Evolutionary conservation across 2,888 invertebrate genomes (phyloP).

Genomic region (Macropis europaea): DNA sequence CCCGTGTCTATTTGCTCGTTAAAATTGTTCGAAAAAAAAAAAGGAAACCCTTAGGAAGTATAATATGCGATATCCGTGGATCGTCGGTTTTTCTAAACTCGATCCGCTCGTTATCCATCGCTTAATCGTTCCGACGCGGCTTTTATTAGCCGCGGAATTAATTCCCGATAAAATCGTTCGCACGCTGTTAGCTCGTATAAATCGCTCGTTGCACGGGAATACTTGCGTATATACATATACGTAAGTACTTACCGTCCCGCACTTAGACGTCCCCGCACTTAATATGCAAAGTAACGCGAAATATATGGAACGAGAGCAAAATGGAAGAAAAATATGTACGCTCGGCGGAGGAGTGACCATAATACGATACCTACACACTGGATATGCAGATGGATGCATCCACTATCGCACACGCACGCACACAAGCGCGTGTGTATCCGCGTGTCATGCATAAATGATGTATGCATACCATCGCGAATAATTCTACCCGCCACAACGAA

Average conservation of each 20-base stretch:
- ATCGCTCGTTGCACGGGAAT: not conserved
- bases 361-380: constrained; percentile 20
- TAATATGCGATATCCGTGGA: not conserved
- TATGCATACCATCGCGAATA: constrained; percentile 51
- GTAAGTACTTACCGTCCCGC: not conserved
- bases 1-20: too few species aligned
- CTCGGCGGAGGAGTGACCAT: constrained; percentile 42
- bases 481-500: constrained; percentile 35
- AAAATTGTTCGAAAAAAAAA: too few species aligned
- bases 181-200: constrained; percentile 8
- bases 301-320: constrained; percentile 44
- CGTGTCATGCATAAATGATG: constrained; percentile 55
- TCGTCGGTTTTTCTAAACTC: not conserved
- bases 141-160: constrained; percentile 1
- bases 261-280: constrained; percentile 20
- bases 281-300: constrained; percentile 39
- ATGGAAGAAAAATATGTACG: constrained; percentile 43
- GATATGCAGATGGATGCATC: constrained; percentile 39
- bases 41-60: not conserved
- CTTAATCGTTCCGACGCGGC: not conserved
- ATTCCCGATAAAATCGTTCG: constrained; percentile 7
- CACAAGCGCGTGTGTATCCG: constrained; percentile 8
- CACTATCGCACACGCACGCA: constrained; percentile 19
- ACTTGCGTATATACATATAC: too few species aligned
- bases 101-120: not conserved